phyloP scores from a whole-genome alignment of 2,797 vertebrate species.

The Mionectes olivaceus region DNA sequence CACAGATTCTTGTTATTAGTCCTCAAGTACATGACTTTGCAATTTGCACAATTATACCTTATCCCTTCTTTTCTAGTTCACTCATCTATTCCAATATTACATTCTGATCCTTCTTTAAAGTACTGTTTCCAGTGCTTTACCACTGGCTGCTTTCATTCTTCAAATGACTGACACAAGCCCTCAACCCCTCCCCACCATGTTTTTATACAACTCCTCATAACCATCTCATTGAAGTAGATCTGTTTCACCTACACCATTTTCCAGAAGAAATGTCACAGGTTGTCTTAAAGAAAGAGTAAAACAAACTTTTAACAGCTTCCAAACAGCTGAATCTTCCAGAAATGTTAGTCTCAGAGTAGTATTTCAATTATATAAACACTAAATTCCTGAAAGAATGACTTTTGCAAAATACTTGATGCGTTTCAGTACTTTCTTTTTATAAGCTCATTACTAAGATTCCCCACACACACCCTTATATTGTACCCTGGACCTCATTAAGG shows the following conservation, averaged over 20 bases:
- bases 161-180: neutral
- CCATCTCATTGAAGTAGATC: neutral
- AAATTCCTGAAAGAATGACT: neutral
- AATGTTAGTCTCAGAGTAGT: neutral
- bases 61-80: neutral
- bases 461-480: too few relatives aligned
- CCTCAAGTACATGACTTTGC: conserved; percentile 5
- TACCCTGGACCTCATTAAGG: neutral
- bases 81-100: neutral
- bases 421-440: neutral
- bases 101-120: neutral
- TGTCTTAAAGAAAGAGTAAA: neutral
- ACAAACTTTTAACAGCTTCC: neutral
- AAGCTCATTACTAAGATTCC: neutral
- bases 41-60: conserved; percentile 2
- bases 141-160: neutral
- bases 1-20: neutral
- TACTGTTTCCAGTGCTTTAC: neutral
- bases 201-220: neutral
- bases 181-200: neutral
- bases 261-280: neutral
- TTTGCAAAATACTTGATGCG: neutral
- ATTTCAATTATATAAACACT: neutral
- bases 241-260: neutral
- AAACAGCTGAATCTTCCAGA: neutral